A percentile compares a stretch with the other conserved stretches of the same genome.
phyloP scores from a whole-genome alignment of 2,888 invertebrate genomes.

The Xiphydria camelus region DNA sequence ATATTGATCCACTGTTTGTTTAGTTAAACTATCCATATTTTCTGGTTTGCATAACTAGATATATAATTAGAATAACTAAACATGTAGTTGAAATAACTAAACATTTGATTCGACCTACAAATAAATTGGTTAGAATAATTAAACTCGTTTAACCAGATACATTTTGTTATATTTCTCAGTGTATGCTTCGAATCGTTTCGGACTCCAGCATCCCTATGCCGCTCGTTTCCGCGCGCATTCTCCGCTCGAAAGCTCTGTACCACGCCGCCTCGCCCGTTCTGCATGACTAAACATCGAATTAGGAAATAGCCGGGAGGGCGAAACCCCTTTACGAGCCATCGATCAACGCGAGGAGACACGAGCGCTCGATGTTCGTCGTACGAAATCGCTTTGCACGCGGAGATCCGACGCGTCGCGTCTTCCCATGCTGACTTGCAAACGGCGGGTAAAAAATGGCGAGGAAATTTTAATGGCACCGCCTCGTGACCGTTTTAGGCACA shows the following conservation, averaged over 20 bases:
- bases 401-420: conserved; percentile 23
- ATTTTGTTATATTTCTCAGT: no score
- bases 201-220: no score
- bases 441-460: conserved; percentile 27
- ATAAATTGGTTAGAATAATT: no score
- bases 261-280: conserved; percentile 31
- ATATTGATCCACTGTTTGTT: no score
- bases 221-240: no score
- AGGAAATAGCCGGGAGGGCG: conserved; percentile 33
- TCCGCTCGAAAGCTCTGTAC: not conserved
- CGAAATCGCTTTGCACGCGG: conserved; percentile 5
- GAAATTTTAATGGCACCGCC: conserved; percentile 49
- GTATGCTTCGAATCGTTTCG: no score
- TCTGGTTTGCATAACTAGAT: no score
- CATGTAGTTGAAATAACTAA: no score
- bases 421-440: conserved; percentile 50
- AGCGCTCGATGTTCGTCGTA: conserved; percentile 25
- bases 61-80: no score
- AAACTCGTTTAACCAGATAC: no score
- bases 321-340: conserved; percentile 54
- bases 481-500: conserved; percentile 51
- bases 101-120: no score
- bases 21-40: no score
- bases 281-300: conserved; percentile 45
- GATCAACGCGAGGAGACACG: conserved; percentile 43